Evolutionary conservation across 2,797 vertebrate genomes (phyloP), one percentile per base, ranked within the genome.

Genomic region (Enteromius argenteus): DNA sequence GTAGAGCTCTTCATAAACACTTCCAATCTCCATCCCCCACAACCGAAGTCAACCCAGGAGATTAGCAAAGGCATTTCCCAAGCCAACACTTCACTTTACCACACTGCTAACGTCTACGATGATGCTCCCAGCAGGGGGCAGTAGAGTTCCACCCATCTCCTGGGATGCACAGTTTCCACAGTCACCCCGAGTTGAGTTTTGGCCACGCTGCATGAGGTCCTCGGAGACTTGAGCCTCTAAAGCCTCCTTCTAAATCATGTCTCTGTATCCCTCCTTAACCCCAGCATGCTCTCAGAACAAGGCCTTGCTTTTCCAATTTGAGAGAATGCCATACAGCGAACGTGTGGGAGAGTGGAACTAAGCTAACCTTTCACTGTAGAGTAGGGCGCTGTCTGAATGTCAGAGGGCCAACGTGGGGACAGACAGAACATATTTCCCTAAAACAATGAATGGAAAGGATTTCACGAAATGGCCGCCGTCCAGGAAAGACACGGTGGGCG

Each of bases 181-280:
- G 91, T 92, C 91, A 91, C 86, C 89, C 78, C 87, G 89, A 90
- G 88, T 89, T 91, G 88, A 91, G 89, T 91, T 92, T 94, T 93
- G 93, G 93, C 91, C 91, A 90, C 91, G 87, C 89, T 86, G 91
- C 87, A 87, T 86, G 90, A 88, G 88, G 82, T 89, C 90, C 87
- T 85, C 21, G 21, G 89, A 92, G 89, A 91, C 81, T 89, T 88
- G 88, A 91, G 85, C 90, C 88, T 86, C 66, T 51, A 88, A 89
- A 92, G 86, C 89, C 81, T 87, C 84, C 91, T 79, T 82, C 89
- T 87, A 90, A 91, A 89, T 91, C 90, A 87, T 86, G 86, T 87
- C 86, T 80, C 73, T 78, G 84, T 72, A 76, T 60, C 79, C 46
- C 56, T 86, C 81, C 58, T 73, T 81, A 71, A 78, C 73, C 64